These are phyloP conservation scores for Platynereis dumerilii DNA, from an alignment of 2,888 invertebrate genomes.

Conservation along the genomic window DNA sequence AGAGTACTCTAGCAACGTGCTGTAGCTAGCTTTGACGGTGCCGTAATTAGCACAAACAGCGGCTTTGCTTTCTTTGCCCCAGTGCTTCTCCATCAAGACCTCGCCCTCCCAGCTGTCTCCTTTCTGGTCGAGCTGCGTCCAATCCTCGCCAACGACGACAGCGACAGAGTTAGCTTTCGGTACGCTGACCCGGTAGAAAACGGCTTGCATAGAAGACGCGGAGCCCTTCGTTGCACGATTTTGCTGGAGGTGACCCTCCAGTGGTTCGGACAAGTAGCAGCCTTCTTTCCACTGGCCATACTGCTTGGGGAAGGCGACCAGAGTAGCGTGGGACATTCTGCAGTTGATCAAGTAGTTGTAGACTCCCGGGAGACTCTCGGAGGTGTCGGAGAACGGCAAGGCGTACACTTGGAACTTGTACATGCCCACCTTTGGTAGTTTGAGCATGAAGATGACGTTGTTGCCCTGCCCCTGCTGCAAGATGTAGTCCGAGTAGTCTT, in stretches of 20 bases:
- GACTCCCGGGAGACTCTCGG: slow-evolving; percentile 62
- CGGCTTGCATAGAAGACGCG: slow-evolving; percentile 30
- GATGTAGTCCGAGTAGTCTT: slow-evolving; percentile 57
- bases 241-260: slow-evolving; percentile 43
- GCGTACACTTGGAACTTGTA: slow-evolving; percentile 63
- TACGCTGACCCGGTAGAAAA: slow-evolving; percentile 51
- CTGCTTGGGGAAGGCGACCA: slow-evolving; percentile 61
- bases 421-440: slow-evolving; percentile 56
- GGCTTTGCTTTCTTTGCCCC: slow-evolving; percentile 49
- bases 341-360: slow-evolving; percentile 63
- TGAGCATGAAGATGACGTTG: slow-evolving; percentile 51
- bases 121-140: slow-evolving; percentile 57
- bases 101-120: slow-evolving; percentile 53
- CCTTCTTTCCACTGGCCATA: slow-evolving; percentile 65
- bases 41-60: slow-evolving; percentile 62
- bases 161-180: slow-evolving; percentile 61
- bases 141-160: slow-evolving; percentile 59
- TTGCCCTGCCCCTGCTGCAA: slow-evolving; percentile 56
- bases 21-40: slow-evolving; percentile 58
- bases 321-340: slow-evolving; percentile 40
- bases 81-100: slow-evolving; percentile 49
- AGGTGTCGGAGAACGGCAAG: slow-evolving; percentile 53
- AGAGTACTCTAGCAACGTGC: slow-evolving; percentile 59
- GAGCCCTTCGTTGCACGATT: slow-evolving; percentile 41
- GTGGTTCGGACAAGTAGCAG: slow-evolving; percentile 59